Conservation (phyloP, 2,113 vertebrate species). For the Oncorhynchus kisutch region DNA sequence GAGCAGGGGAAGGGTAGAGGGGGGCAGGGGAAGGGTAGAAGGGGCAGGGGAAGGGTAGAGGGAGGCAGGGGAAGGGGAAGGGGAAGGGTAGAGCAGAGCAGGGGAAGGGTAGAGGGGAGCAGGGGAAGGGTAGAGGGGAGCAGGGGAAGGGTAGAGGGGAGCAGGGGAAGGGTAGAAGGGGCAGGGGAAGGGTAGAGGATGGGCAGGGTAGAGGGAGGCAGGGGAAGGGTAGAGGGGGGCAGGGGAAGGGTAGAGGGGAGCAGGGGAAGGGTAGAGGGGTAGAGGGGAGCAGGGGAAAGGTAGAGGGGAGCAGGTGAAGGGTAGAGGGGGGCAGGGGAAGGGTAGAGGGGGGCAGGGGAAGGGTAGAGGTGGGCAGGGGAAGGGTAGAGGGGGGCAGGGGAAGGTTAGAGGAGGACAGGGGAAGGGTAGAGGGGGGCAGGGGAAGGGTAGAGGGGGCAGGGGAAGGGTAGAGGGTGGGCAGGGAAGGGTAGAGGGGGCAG, state of each 20-base stretch:
- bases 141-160: neutral
- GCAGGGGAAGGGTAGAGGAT: no score
- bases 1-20: slow-evolving; percentile 18
- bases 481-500: slow-evolving; percentile 32
- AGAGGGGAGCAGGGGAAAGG: slow-evolving; percentile 5
- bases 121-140: no score
- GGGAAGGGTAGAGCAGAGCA: no score
- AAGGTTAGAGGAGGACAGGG: no score
- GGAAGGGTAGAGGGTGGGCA: slow-evolving; percentile 8
- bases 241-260: no score
- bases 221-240: neutral
- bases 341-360: neutral
- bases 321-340: neutral
- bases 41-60: no score
- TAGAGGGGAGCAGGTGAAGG: slow-evolving; percentile 28
- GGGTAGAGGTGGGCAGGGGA: slow-evolving; percentile 37
- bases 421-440: slow-evolving; percentile 28
- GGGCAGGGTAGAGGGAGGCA: no score
- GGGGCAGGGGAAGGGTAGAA: neutral
- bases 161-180: no score
- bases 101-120: slow-evolving; percentile 5
- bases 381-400: slow-evolving; percentile 41
- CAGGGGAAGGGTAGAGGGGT: no score
- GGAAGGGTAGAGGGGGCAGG: slow-evolving; percentile 33
- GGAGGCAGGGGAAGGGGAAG: slow-evolving; percentile 1